Conservation (phyloP, 2,113 vertebrate genomes). For the Nothocercus julius region DNA sequence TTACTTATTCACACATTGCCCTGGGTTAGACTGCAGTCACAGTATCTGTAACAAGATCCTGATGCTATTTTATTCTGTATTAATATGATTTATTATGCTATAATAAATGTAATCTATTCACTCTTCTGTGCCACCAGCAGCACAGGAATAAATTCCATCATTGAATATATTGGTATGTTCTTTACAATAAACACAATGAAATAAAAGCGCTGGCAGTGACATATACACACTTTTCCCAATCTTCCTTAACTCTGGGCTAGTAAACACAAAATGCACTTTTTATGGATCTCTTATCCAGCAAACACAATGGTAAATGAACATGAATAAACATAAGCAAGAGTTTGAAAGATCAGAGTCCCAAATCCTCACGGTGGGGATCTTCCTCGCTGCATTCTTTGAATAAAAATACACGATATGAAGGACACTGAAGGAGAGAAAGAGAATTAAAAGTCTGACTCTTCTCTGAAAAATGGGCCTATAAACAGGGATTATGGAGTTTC, state of each 20-base stretch:
- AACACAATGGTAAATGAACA: neutral
- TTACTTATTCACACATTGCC: constrained; percentile 4
- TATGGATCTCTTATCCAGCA: neutral
- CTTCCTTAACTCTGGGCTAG: neutral
- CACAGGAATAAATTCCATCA: constrained; percentile 5
- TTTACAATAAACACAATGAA: neutral
- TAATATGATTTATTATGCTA: constrained; percentile 50
- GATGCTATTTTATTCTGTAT: neutral
- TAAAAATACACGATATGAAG: neutral
- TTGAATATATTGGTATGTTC: neutral
- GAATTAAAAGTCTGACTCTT: neutral
- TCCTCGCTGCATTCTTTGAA: neutral
- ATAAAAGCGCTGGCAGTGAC: constrained; percentile 34
- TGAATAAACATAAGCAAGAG: neutral
- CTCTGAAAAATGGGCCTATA: neutral
- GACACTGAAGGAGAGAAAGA: neutral
- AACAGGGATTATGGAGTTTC: neutral
- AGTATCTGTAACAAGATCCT: constrained; percentile 14
- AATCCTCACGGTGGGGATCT: neutral
- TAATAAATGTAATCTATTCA: constrained; percentile 31
- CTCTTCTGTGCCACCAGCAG: constrained; percentile 14
- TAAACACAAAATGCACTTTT: neutral
- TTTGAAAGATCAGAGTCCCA: neutral
- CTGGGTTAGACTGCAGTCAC: constrained; percentile 20
- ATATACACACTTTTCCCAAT: neutral